Base-by-base conservation (phyloP, 2,888 invertebrate species). In the Xanthostigma xanthostigma region DNA sequence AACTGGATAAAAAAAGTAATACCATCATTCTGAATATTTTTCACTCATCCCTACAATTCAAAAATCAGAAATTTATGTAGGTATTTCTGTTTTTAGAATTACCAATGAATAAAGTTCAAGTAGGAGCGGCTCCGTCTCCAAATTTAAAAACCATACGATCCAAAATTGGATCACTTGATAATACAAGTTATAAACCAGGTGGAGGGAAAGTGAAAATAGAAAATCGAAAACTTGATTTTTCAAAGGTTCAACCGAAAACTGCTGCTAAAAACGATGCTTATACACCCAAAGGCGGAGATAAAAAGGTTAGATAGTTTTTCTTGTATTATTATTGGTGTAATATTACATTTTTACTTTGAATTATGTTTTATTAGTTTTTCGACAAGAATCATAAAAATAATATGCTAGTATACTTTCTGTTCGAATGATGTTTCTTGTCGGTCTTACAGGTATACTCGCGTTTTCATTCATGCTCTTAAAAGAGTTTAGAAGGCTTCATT, bases 21-120 rank as follows among this genome's bases (percentile, higher is more conserved):
- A 37, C 38, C n/a, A 9, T 12, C 9, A 9, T 27, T 41, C 11
- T 13, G 27, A 8, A 39, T 8, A 39, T 11, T 10, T 39, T 39
- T 38, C 13, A n/a, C n/a, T 5, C 8, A 38, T 38, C 13, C 13
- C 13, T 39, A 39, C 6, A 13, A 9, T 11, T 39, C 8, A 8
- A 39, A 13, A 8, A 39, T 39, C 14, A 5, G 8, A 11, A 14
- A 14, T n/a, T n/a, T 4, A 42, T 42, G 17, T 48, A 48, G 11
- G 12, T 12, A 10, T 45, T 8, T 17, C 9, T 47, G 11, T n/a
- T 36, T 17, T 14, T 46, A 36, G 81, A 83, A 77, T 72, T 92
- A 61, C 89, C 92, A 55, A 92, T 92, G 88, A 93, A 92, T 66
- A 92, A 91, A 72, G 71, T 91, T 53, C 89, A 91, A 75, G 91